A percentile compares a stretch with the other conserved stretches of the same genome.
Evolutionary conservation across 2,113 vertebrate species (phyloP).

Genomic region (Myrmophylax atrothorax): DNA sequence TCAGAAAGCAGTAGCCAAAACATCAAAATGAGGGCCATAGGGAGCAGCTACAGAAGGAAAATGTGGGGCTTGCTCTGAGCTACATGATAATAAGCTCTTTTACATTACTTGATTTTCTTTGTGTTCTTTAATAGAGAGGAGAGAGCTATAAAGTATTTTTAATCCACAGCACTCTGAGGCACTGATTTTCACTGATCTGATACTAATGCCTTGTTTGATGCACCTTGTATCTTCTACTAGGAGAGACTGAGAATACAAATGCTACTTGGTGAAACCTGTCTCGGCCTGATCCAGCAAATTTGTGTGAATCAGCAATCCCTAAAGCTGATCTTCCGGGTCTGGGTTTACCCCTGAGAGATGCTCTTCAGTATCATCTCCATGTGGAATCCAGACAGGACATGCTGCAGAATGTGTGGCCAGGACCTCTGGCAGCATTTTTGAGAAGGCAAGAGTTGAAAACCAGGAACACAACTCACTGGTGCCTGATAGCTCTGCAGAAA

Average conservation of each 20-base stretch:
- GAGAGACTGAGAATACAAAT: not conserved
- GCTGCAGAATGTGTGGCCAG: not conserved
- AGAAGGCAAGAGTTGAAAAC: not conserved
- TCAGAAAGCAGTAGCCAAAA: not conserved
- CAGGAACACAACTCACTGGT: not conserved
- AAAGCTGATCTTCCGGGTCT: not conserved
- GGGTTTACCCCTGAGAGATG: not conserved
- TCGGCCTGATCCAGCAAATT: not conserved
- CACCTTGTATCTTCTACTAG: not conserved
- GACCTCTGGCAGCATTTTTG: accelerated
- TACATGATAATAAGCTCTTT: not conserved
- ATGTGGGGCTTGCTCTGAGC: not conserved
- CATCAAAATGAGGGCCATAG: not conserved
- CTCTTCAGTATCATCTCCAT: not conserved
- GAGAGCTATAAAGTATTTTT: not conserved
- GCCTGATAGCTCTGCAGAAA: not conserved
- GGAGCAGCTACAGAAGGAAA: not conserved
- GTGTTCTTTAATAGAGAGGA: not conserved
- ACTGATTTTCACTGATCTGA: not conserved
- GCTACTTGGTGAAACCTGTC: not conserved
- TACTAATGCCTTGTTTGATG: not conserved
- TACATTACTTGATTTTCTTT: not conserved
- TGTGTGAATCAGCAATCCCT: not conserved
- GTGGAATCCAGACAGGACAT: not conserved
- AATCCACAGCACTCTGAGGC: not conserved